These are phyloP conservation scores for Drosophila tanythrix DNA, from an alignment of 2,888 invertebrate species.

Conservation along the genomic window DNA sequence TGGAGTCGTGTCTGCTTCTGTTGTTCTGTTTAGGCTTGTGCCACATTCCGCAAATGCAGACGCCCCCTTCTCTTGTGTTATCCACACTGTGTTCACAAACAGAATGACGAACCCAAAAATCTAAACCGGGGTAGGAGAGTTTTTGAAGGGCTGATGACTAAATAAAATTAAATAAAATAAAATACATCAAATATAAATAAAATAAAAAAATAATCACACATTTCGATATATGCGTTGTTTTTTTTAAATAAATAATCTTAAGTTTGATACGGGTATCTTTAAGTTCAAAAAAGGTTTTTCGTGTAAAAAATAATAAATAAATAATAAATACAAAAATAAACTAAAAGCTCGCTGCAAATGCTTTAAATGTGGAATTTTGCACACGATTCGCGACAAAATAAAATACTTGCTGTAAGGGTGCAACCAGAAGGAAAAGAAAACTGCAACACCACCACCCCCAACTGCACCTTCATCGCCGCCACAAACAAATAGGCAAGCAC, in stretches of 20 bases:
- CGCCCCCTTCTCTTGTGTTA: conserved; percentile 23
- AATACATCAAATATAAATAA: not conserved
- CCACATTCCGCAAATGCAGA: conserved; percentile 29
- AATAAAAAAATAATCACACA: not conserved
- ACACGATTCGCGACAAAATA: not conserved
- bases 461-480: not conserved
- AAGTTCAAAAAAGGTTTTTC: too few relatives aligned
- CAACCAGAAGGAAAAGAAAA: conserved; percentile 14
- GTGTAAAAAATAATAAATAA: too few relatives aligned
- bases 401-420: not conserved
- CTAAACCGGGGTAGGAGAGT: not conserved
- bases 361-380: not conserved
- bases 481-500: conserved; percentile 46
- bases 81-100: conserved; percentile 41
- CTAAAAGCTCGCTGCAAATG: not conserved
- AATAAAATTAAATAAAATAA: not conserved
- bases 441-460: not conserved
- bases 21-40: not conserved
- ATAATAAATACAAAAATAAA: not conserved
- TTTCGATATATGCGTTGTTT: not conserved
- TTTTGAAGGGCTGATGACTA: not conserved
- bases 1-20: not conserved
- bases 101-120: conserved; percentile 24
- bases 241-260: too few relatives aligned
- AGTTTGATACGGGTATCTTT: too few relatives aligned